Evolutionary conservation across 1,140 invertebrate species (phyloP).

Genomic region (honey bee (Apis mellifera)): DNA sequence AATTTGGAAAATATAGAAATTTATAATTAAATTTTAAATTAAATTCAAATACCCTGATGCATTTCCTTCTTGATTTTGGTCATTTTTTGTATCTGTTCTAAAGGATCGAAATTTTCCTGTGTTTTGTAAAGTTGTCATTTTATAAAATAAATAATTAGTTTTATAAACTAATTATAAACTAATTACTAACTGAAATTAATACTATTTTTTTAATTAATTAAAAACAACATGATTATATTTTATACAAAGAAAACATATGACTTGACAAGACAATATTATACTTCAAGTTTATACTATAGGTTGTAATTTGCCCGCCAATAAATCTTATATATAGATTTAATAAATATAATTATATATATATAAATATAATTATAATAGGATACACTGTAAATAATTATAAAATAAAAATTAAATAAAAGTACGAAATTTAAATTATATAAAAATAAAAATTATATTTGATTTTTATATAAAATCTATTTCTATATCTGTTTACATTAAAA

Average conservation of each 20-base stretch:
- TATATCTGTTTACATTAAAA: background rate
- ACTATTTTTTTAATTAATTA: background rate
- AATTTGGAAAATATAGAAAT: conserved; percentile 19
- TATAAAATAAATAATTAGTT: background rate
- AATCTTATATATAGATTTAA: background rate
- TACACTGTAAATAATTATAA: background rate
- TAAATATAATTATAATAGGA: background rate
- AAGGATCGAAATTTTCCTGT: conserved; percentile 71
- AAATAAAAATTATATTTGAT: background rate
- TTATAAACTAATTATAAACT: no score
- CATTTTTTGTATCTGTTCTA: conserved; percentile 55
- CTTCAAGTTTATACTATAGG: background rate
- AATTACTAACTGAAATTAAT: background rate
- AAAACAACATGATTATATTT: background rate
- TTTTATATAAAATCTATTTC: background rate
- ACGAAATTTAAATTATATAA: no score
- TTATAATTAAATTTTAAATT: conserved; percentile 15
- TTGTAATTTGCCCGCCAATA: conserved; percentile 53
- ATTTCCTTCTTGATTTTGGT: conserved; percentile 59
- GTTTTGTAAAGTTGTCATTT: conserved; percentile 65
- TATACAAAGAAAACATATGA: background rate
- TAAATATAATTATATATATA: background rate
- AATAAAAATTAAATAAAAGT: background rate
- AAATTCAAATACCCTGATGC: conserved; percentile 63
- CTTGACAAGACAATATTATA: background rate